These are phyloP conservation scores for Prenolepis imparis DNA, from an alignment of 2,888 invertebrate species.

Conservation along the genomic window DNA sequence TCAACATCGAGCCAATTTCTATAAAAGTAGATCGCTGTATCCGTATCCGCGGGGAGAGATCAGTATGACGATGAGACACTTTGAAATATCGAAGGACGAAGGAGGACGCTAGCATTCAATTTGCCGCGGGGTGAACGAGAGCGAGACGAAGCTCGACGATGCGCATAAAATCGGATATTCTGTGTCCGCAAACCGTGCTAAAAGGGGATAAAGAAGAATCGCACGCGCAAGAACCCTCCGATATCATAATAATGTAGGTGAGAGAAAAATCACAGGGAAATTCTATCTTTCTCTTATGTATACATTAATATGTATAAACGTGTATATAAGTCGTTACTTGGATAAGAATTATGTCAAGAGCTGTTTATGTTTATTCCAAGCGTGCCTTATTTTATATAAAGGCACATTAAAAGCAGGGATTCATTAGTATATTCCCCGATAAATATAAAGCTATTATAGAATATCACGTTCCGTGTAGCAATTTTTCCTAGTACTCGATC, in stretches of 20 bases:
- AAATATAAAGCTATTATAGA: conserved; percentile 14
- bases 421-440: not conserved
- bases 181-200: conserved; percentile 4
- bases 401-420: not conserved
- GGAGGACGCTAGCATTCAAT: conserved; percentile 20
- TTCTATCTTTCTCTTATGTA: not conserved
- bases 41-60: not conserved
- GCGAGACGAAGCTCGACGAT: conserved; percentile 18
- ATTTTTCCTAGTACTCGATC: conserved; percentile 7
- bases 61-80: not conserved
- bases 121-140: conserved; percentile 15
- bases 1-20: not conserved
- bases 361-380: not conserved
- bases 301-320: not conserved
- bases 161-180: conserved; percentile 25
- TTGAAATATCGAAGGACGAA: conserved; percentile 19
- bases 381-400: not conserved
- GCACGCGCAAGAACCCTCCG: not conserved
- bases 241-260: conserved; percentile 2
- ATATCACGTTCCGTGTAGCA: not conserved
- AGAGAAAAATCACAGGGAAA: not conserved
- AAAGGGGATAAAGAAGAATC: conserved; percentile 13
- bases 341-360: not conserved
- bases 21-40: not conserved
- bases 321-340: not conserved